Base-by-base conservation (phyloP, 2,888 invertebrate species). In the Drosophila recens region DNA sequence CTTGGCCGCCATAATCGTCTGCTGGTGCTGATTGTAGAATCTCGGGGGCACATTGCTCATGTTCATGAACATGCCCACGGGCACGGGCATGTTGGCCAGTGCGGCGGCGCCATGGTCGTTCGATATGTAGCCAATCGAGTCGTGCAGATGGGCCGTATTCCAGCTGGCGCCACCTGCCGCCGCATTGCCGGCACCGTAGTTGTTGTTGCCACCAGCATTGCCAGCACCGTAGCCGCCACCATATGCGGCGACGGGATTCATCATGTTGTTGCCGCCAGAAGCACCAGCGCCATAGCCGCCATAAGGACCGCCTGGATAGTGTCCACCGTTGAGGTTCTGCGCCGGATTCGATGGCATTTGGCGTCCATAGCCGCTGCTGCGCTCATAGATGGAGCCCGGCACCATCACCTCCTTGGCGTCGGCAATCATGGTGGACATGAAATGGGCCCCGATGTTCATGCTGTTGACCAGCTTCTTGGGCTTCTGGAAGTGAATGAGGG, bases 401-500 rank as follows among this genome's bases (percentile, higher is more conserved):
- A 98, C 97, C 93, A 98, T 94, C 4, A 98, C 98, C 93, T 99
- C 98, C 79, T 98, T 95, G 15, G 99, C 99, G 93, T 98, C 98
- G 93, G 98, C 99, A 96, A 98, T 98, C 33, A 98, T 97, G 30
- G 97, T 98, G 62, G 97, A 97, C 99, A 99, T 99, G 92, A 99
- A 99, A 91, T 99, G 98, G 0, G 98, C 97, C 0, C 98, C 98
- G 1, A 99, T 99, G 93, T 99, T 99, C 65, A 97, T 95, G 0
- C 97, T 95, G 92, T 99, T 99, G 20, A 98, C 96, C 78, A 99
- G 94, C 92, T 98, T 98, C 93, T 98, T 98, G 1, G 99, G 99
- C 92, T 99, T 99, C 34, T 98, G 97, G 93, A 99, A 98, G 92
- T 98, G 98, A 68, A 99, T 98, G 90, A 98, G 95, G 0, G 98